phyloP scores from a whole-genome alignment of 1,140 invertebrate species.

The Drosophila triauraria region DNA sequence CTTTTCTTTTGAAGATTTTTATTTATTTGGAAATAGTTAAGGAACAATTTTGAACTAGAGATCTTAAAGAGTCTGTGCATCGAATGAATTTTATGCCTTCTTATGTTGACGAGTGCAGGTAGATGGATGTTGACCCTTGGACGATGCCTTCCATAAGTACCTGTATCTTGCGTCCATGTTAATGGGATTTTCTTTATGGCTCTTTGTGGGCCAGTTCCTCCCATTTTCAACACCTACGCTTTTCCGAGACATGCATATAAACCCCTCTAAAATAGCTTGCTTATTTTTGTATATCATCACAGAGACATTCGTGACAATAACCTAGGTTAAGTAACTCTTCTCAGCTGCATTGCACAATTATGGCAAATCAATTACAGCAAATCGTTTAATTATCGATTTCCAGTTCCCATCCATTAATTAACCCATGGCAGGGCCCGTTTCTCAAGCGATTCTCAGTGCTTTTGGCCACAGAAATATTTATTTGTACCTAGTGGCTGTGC shows the following conservation, averaged over 20 bases:
- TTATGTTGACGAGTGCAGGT: conserved; percentile 23
- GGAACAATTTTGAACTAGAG: no score
- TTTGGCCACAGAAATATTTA: conserved; percentile 9
- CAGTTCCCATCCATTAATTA: conserved; percentile 33
- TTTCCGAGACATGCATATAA: conserved; percentile 13
- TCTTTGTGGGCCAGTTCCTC: conserved; percentile 31
- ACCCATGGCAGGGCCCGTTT: conserved; percentile 25
- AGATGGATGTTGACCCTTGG: conserved; percentile 34
- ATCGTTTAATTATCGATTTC: conserved; percentile 29
- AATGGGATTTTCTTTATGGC: conserved; percentile 32
- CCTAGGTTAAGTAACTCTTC: conserved; percentile 1
- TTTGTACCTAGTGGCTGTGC: conserved; percentile 5
- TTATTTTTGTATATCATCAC: background rate
- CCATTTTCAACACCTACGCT: conserved; percentile 31
- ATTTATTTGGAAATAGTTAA: background rate
- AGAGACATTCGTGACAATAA: background rate
- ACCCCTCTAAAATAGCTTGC: conserved; percentile 9
- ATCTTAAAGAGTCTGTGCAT: no score
- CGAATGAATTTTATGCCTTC: no score
- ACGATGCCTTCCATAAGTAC: conserved; percentile 26
- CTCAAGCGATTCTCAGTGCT: conserved; percentile 4
- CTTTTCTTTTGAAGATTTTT: background rate
- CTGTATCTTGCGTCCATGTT: conserved; percentile 5
- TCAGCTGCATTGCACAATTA: conserved; percentile 30
- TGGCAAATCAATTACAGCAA: conserved; percentile 31